phyloP scores from a whole-genome alignment of 2,797 vertebrate species.

The Paguma larvata region DNA sequence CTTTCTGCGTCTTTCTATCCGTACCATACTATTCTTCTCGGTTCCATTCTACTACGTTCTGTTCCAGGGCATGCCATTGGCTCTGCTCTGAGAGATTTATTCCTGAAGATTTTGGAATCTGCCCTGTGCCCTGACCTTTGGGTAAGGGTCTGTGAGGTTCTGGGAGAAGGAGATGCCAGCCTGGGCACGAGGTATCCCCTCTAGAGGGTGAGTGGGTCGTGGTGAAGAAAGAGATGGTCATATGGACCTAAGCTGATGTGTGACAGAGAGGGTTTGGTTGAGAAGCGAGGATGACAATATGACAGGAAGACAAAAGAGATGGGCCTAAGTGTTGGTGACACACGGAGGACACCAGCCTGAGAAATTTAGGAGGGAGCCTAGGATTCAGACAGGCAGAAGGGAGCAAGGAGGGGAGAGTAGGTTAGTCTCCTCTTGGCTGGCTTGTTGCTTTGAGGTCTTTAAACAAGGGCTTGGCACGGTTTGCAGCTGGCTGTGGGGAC shows the following conservation, averaged over 20 bases:
- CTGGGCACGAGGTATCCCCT: background rate
- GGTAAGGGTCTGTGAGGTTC: background rate
- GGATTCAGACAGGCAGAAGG: too few species aligned
- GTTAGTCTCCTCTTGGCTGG: background rate
- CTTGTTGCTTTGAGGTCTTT: background rate
- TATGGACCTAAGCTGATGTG: background rate
- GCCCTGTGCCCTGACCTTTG: background rate
- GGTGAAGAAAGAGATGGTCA: background rate
- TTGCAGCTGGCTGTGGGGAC: background rate
- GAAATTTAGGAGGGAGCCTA: background rate
- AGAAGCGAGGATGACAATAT: background rate
- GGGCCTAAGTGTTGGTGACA: background rate
- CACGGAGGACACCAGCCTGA: background rate
- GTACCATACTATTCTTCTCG: background rate
- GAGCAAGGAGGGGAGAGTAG: background rate
- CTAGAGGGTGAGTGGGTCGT: background rate
- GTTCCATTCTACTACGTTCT: background rate
- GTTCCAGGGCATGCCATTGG: background rate
- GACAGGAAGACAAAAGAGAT: background rate
- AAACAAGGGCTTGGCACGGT: too few species aligned
- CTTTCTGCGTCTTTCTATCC: background rate
- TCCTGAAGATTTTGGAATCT: background rate
- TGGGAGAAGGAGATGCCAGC: background rate
- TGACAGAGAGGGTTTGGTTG: background rate
- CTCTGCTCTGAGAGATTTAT: background rate